phyloP scores from a whole-genome alignment of 2,113 vertebrate genomes.

The Monarcha castaneiventris region DNA sequence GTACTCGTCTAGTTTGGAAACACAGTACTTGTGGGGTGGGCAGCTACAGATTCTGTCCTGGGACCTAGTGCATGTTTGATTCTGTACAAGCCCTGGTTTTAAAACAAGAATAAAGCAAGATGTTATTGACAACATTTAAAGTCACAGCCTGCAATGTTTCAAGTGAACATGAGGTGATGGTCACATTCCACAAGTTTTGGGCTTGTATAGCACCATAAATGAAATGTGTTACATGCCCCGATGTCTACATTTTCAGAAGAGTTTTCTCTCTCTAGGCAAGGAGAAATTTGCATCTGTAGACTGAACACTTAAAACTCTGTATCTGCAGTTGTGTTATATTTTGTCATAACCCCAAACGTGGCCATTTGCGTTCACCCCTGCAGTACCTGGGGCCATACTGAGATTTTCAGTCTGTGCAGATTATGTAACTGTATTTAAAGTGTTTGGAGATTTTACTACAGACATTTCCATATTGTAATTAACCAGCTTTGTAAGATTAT shows the following conservation, averaged over 20 bases:
- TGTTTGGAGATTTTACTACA: not conserved
- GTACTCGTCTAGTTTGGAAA: not conserved
- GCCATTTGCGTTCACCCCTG: not conserved
- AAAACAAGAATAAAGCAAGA: not conserved
- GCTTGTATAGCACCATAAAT: not conserved
- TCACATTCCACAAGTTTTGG: not conserved
- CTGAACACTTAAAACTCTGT: not conserved
- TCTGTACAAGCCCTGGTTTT: slow-evolving; percentile 55
- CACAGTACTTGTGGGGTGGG: slow-evolving; percentile 48
- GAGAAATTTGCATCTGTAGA: not conserved
- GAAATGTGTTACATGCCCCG: not conserved
- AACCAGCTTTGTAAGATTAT: not conserved
- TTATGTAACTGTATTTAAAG: not conserved
- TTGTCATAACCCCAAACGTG: not conserved
- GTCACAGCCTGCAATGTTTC: not conserved
- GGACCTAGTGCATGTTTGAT: slow-evolving; percentile 8
- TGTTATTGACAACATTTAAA: not conserved
- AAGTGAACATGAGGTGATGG: not conserved
- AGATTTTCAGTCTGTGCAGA: not conserved
- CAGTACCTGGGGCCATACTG: not conserved
- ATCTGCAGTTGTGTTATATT: not conserved
- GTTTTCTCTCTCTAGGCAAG: not conserved
- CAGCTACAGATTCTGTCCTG: slow-evolving; percentile 67
- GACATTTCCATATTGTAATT: not conserved
- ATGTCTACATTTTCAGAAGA: not conserved